Evolutionary conservation across 2,113 vertebrate species (phyloP).

Genomic region (Onychostruthus taczanowskii): DNA sequence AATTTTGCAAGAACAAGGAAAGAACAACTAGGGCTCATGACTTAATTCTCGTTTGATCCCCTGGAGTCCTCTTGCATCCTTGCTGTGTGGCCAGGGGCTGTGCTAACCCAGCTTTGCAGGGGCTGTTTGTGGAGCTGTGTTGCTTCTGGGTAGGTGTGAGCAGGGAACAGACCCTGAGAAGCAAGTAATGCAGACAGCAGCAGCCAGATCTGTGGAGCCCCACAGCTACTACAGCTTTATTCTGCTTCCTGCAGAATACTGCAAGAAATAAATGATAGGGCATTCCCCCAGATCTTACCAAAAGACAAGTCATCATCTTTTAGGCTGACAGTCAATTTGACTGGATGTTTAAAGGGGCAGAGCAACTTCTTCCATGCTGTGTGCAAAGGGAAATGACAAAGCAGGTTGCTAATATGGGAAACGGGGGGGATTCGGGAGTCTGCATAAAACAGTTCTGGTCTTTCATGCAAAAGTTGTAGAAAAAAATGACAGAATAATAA

Average conservation of each 20-base stretch:
- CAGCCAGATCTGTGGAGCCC: background rate
- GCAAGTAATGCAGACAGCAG: background rate
- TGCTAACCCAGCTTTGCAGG: background rate
- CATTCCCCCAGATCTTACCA: background rate
- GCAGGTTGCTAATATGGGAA: background rate
- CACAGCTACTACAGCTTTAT: background rate
- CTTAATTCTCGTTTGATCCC: background rate
- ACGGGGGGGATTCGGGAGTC: accelerated
- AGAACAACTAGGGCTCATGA: background rate
- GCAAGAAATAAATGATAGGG: background rate
- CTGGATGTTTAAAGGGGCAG: conserved; percentile 7
- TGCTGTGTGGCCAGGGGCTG: accelerated
- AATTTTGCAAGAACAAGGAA: background rate
- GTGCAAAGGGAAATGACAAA: background rate
- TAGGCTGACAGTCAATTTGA: background rate
- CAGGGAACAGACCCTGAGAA: background rate
- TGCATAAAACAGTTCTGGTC: background rate
- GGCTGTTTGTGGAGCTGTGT: background rate
- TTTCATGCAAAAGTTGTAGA: background rate
- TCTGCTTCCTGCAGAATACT: conserved; percentile 7
- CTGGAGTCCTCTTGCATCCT: background rate
- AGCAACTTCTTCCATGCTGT: background rate
- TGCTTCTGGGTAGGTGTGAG: background rate
- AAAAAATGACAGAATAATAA: background rate
- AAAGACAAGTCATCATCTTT: background rate